Evolutionary conservation across 2,113 vertebrate genomes (phyloP), one percentile per base, ranked within the genome.

Genomic region (Brevimyrus niger): DNA sequence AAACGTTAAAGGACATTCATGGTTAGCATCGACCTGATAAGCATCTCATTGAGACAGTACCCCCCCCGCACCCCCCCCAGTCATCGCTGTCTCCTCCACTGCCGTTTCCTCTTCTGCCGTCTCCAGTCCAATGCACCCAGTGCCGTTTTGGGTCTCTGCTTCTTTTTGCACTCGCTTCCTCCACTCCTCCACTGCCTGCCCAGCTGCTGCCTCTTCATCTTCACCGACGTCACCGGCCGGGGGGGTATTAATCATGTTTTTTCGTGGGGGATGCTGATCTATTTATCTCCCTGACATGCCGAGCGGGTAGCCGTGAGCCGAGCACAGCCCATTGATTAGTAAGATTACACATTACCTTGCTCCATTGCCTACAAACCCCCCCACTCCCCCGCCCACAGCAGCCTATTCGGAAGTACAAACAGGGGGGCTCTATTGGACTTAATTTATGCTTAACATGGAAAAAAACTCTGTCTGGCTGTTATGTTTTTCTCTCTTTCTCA

Each of bases 221-320:
- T 98, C 97, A 96, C 97, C 98, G 97, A 96, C 98, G 97, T 98
- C 98, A 98, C 97, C 96, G 96, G 96, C 96, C 94, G 97, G 96
- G 97, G 97, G 96, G 97, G 97, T 97, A 99, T 99, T 99, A 99
- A 99, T 99, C 98, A 99, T 99, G 98, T 99, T 99, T 99, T 98
- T 99, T 76, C 94, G 97, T 99, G 97, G 96, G 97, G 98, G 98
- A 99, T 97, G 98, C 97, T 97, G 94, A 93, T 97, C 98, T 98
- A 99, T 99, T 99, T 98, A 99, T 99, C 98, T 99, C 98, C 94
- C 96, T 99, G 98, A 99, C 98, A 99, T 96, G 96, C 98, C 95
- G 96, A 97, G 97, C 96, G 96, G 97, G 97, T 97, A 96, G 96
- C 96, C 96, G 96, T 95, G 97, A 97, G 97, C 97, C 92, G 97